phyloP scores from a whole-genome alignment of 2,797 vertebrate genomes.

The Perodicticus potto region DNA sequence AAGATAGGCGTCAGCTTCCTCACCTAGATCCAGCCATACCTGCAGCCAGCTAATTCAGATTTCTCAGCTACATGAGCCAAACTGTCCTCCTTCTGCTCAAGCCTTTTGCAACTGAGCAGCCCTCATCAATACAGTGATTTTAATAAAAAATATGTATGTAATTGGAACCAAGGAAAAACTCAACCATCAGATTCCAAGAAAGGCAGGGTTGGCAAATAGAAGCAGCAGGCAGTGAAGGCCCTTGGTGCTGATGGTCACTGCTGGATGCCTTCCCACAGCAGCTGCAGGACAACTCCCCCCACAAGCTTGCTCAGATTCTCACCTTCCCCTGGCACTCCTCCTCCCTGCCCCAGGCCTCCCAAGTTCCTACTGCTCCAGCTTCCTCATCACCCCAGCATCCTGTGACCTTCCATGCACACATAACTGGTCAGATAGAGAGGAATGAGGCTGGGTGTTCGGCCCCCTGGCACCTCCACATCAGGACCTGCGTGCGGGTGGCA shows the following conservation, averaged over 20 bases:
- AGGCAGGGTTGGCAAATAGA: neutral
- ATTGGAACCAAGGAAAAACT: neutral
- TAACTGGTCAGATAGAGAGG: neutral
- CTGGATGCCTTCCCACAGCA: fast-evolving
- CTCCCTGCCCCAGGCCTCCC: neutral
- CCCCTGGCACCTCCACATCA: neutral
- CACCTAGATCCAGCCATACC: neutral
- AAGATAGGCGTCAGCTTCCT: neutral
- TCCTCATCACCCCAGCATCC: neutral
- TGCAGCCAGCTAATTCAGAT: neutral
- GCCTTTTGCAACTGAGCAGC: neutral
- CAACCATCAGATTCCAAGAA: neutral
- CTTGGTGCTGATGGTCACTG: neutral
- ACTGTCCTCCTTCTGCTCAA: neutral
- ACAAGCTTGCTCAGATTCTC: neutral
- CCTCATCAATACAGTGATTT: neutral
- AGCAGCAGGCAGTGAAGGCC: neutral
- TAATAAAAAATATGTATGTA: neutral
- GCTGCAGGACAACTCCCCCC: neutral
- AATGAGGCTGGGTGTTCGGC: neutral
- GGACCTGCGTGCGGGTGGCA: neutral
- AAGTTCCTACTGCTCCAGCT: neutral
- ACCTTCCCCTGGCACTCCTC: neutral
- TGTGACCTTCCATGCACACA: neutral
- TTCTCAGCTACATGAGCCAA: neutral